Conservation (phyloP, 2,888 invertebrate species). For the Drosophila sordidula region DNA sequence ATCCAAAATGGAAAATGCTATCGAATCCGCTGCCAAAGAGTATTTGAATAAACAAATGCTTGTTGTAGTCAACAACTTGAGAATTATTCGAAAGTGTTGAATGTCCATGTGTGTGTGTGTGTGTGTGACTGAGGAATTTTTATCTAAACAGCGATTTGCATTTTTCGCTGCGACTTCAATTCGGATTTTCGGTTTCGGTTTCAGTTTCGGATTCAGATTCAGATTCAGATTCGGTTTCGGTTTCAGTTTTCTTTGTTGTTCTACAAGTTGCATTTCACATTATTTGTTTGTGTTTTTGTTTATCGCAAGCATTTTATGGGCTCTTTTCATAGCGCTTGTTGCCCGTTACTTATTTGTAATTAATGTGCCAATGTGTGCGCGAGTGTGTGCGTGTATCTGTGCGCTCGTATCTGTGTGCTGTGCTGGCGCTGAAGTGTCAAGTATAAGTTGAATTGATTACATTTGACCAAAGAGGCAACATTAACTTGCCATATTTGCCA, state of each 20-base stretch:
- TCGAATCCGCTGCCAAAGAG: slow-evolving; percentile 1
- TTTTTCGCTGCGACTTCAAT: slow-evolving; percentile 59
- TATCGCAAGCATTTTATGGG: slow-evolving; percentile 58
- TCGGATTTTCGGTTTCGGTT: slow-evolving; percentile 28
- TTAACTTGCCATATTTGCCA: slow-evolving; percentile 66
- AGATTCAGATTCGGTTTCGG: slow-evolving; percentile 39
- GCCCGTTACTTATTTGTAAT: slow-evolving; percentile 59
- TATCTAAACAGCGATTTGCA: slow-evolving; percentile 63
- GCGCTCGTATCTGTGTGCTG: slow-evolving; percentile 20
- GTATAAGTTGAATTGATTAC: slow-evolving; percentile 69
- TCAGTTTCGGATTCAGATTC: slow-evolving; percentile 39
- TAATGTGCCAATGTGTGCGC: slow-evolving; percentile 41
- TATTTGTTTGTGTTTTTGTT: slow-evolving; percentile 52
- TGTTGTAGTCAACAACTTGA: slow-evolving; percentile 37
- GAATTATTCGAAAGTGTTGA: slow-evolving; percentile 47
- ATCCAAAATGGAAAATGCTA: slow-evolving; percentile 31
- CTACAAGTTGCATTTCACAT: slow-evolving; percentile 70
- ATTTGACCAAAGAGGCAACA: slow-evolving; percentile 62
- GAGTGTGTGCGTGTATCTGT: slow-evolving; percentile 5
- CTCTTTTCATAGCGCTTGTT: slow-evolving; percentile 53
- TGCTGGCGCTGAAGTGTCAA: slow-evolving; percentile 62
- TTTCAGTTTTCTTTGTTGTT: slow-evolving; percentile 62
- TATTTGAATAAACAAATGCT: slow-evolving; percentile 53
- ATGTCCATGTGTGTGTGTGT: slow-evolving; percentile 29
- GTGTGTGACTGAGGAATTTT: slow-evolving; percentile 52